phyloP scores from a whole-genome alignment of 2,888 invertebrate species.

The Endomychus coccineus region DNA sequence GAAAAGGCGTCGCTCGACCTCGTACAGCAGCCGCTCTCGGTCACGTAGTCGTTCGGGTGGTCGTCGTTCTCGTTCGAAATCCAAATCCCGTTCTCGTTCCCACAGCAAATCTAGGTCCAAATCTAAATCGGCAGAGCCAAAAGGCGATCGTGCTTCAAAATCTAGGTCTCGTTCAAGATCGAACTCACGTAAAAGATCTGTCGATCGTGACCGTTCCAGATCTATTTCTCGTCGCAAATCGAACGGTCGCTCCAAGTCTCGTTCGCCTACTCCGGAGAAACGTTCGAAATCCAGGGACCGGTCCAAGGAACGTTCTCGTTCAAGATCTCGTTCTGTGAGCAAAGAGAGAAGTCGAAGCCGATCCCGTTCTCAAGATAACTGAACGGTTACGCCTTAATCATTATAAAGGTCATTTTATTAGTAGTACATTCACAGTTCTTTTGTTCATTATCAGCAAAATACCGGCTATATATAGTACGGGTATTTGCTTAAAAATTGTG shows the following conservation, averaged over 20 bases:
- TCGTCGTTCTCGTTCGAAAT: conserved; percentile 38
- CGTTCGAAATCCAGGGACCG: conserved; percentile 41
- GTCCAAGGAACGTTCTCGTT: conserved; percentile 35
- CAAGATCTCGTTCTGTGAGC: conserved; percentile 25
- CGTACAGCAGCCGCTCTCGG: conserved; percentile 44
- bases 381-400: conserved; percentile 21
- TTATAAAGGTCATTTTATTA: no score
- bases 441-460: no score
- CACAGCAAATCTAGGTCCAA: conserved; percentile 29
- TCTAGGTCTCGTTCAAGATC: conserved; percentile 36
- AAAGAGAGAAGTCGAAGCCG: conserved; percentile 36
- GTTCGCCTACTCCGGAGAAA: conserved; percentile 21
- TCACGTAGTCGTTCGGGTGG: conserved; percentile 46
- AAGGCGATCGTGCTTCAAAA: conserved; percentile 29
- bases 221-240: conserved; percentile 34
- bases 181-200: conserved; percentile 33
- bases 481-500: no score
- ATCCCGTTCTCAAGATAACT: conserved; percentile 34
- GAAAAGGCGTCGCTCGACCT: conserved; percentile 45
- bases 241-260: conserved; percentile 16
- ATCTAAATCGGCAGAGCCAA: conserved; percentile 25
- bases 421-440: no score
- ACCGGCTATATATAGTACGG: no score
- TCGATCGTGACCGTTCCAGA: conserved; percentile 30
- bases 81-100: conserved; percentile 53